Conservation (phyloP, 2,113 vertebrate genomes). For the rat (Rattus norvegicus) region DNA sequence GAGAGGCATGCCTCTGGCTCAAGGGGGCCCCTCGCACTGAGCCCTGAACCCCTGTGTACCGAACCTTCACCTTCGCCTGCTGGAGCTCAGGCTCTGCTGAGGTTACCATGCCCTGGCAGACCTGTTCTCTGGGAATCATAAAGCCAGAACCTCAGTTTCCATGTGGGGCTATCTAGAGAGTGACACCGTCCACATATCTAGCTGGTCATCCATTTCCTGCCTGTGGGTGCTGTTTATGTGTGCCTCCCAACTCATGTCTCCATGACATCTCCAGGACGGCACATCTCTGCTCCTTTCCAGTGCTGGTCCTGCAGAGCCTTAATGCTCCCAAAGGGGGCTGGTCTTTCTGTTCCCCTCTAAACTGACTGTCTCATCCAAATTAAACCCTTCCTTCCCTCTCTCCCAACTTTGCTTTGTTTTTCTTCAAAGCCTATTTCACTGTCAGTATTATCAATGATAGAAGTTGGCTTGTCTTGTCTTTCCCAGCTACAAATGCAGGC, state of each 20-base stretch:
- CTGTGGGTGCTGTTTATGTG: background rate
- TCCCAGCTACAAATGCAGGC: rapidly evolving
- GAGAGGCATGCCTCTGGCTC: background rate
- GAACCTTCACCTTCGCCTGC: background rate
- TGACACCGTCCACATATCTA: background rate
- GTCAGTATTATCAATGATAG: background rate
- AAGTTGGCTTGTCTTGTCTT: background rate
- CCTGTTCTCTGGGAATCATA: background rate
- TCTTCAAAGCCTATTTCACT: background rate
- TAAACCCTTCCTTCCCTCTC: background rate
- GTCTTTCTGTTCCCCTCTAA: background rate
- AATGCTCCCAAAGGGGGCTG: background rate
- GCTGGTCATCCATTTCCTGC: no score
- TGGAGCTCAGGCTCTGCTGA: background rate
- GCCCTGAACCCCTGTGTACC: background rate
- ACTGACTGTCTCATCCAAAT: background rate
- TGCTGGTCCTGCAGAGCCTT: background rate
- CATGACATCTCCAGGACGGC: background rate
- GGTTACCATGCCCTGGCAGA: background rate
- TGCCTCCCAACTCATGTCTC: background rate
- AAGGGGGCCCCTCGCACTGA: background rate
- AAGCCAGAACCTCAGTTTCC: background rate
- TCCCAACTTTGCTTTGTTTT: background rate
- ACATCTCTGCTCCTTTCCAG: background rate
- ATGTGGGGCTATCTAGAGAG: background rate